Evolutionary conservation across 2,113 vertebrate species (phyloP), one percentile per base, ranked within the genome.

Genomic region (Brevimyrus niger): DNA sequence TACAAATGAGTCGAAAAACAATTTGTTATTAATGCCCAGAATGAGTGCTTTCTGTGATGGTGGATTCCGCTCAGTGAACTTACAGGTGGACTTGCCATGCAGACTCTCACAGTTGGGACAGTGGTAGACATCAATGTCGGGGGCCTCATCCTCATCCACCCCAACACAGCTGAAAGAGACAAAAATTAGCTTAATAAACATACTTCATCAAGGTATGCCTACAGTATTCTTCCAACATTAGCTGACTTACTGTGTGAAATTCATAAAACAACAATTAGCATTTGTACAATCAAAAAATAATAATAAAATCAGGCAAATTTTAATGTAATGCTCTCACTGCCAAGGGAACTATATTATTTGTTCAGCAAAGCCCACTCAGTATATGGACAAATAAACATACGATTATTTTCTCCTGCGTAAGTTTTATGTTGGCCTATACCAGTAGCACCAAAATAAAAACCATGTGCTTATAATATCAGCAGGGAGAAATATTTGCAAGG

Each of bases 41-140:
- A 27, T 3, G 0, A 69, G n/a, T n/a, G 47, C n/a, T 15, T 48
- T 11, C 44, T 47, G 85, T 31, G 21, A 35, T 53, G 15, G 50
- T 19, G 15, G 85, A 44, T 23, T 61, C 15, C 2, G 3, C 44
- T 23, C 23, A 27, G 31, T 2, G 69, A 94, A 97, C 98, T 97
- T 91, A 99, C 98, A 90, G 38, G 98, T 99, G 0, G 98, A 99
- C 94, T 99, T 99, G 7, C 98, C 98, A 0, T 99, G 97, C 73
- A 96, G 97, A 93, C 99, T 98, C 95, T 99, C 98, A 48, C 98
- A 99, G 93, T 99, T 99, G 0, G 98, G 98, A 94, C 98, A 99
- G 89, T 99, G 98, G 91, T 99, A 99, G 90, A 99, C 97, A 93
- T 99, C 98, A 0, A 99, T 99, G 58, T 99, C 97, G 31, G 98